phyloP scores from a whole-genome alignment of 2,888 invertebrate species.

The Euspilapteryx auroguttella region DNA sequence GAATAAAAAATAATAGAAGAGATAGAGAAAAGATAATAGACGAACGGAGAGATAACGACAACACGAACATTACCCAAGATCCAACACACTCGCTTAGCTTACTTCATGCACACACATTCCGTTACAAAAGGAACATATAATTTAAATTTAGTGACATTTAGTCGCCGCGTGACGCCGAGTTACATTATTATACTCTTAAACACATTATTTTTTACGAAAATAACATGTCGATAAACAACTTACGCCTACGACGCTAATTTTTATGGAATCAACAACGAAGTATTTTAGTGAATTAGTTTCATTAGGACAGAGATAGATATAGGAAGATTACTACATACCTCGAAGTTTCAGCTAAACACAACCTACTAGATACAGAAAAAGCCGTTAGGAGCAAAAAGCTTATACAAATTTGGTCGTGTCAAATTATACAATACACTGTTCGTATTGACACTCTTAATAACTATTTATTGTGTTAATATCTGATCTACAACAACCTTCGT shows the following conservation, averaged over 20 bases:
- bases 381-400: neutral
- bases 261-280: slow-evolving; percentile 54
- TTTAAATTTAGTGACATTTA: slow-evolving; percentile 53
- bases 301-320: slow-evolving; percentile 7
- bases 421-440: slow-evolving; percentile 22
- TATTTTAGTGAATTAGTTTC: slow-evolving; percentile 6
- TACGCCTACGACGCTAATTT: slow-evolving; percentile 26
- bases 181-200: slow-evolving; percentile 14
- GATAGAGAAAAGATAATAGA: slow-evolving; percentile 17
- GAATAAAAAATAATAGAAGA: slow-evolving; percentile 20
- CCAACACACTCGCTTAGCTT: slow-evolving; percentile 12
- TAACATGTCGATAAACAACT: slow-evolving; percentile 26
- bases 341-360: neutral
- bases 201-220: slow-evolving; percentile 38
- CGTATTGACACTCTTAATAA: slow-evolving; percentile 24
- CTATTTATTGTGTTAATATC: slow-evolving; percentile 48
- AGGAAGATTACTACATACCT: slow-evolving; percentile 2
- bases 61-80: slow-evolving; percentile 33
- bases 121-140: slow-evolving; percentile 5
- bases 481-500: slow-evolving; percentile 52
- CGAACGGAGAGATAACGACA: slow-evolving; percentile 44
- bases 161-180: slow-evolving; percentile 12
- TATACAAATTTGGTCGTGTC: slow-evolving; percentile 26
- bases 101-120: slow-evolving; percentile 19
- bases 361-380: slow-evolving; percentile 1